phyloP scores from a whole-genome alignment of 2,888 invertebrate species.

The Ophioninae sp. region DNA sequence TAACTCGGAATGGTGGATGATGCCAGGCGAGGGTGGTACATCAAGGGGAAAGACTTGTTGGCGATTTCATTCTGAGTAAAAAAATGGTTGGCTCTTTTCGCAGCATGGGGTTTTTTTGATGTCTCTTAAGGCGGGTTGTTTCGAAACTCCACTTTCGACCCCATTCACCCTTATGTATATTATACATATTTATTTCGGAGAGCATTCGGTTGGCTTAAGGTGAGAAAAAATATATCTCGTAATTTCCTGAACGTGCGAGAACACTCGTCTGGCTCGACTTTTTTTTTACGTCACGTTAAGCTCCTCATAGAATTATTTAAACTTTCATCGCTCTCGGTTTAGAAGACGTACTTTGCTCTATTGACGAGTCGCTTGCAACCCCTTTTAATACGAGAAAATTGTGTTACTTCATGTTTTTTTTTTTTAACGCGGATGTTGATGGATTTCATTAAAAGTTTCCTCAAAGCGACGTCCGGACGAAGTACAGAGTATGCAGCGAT shows the following conservation, averaged over 20 bases:
- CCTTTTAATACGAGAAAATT: neutral
- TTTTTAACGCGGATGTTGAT: neutral
- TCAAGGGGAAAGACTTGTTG: neutral
- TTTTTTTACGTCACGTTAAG: neutral
- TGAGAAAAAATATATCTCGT: conserved; percentile 23
- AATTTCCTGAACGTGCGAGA: conserved; percentile 9
- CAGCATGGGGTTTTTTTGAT: conserved; percentile 8
- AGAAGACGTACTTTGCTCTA: neutral
- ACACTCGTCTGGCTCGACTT: neutral
- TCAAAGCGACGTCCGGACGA: neutral
- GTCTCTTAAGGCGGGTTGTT: conserved; percentile 1
- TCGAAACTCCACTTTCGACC: conserved; percentile 8
- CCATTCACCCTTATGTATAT: conserved; percentile 13
- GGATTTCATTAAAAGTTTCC: conserved; percentile 18
- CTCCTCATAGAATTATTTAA: neutral
- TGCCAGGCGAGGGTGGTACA: neutral
- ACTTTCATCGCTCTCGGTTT: conserved; percentile 13
- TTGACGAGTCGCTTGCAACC: neutral
- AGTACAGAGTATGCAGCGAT: neutral
- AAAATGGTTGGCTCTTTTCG: conserved; percentile 2
- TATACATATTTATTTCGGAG: conserved; percentile 35
- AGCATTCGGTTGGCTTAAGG: conserved; percentile 15
- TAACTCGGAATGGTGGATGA: neutral
- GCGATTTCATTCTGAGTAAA: conserved; percentile 31
- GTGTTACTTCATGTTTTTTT: neutral